A percentile compares a stretch with the other conserved stretches of the same genome.
Evolutionary conservation across 2,888 invertebrate genomes (phyloP).

Genomic region (Ectemnius lituratus): DNA sequence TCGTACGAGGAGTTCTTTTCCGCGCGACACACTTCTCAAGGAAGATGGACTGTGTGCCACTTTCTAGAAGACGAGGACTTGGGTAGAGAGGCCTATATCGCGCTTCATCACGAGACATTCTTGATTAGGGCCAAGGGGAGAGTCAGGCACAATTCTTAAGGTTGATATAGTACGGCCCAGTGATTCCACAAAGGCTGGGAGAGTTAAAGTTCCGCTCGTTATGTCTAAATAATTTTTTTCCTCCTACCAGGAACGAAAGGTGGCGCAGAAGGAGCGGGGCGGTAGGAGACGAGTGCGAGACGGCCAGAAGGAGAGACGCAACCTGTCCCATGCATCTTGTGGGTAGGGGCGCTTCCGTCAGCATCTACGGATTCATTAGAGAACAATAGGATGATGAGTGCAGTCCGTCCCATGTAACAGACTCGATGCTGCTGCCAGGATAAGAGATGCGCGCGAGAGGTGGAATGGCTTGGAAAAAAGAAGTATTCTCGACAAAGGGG

Average conservation of each 20-base stretch:
- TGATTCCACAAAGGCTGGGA: slow-evolving; percentile 56
- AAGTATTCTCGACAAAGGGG: slow-evolving; percentile 29
- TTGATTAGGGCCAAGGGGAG: slow-evolving; percentile 56
- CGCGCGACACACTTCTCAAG: neutral
- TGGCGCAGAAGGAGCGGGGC: slow-evolving; percentile 26
- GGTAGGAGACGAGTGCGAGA: slow-evolving; percentile 18
- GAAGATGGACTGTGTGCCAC: too few relatives aligned
- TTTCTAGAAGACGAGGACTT: too few relatives aligned
- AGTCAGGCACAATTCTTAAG: slow-evolving; percentile 45
- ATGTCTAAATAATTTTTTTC: slow-evolving; percentile 62
- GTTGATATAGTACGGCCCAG: slow-evolving; percentile 61
- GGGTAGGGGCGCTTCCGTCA: slow-evolving; percentile 72
- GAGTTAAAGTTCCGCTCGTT: slow-evolving; percentile 56
- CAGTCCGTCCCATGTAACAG: slow-evolving; percentile 61
- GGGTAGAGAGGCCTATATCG: slow-evolving; percentile 40
- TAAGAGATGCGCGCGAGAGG: slow-evolving; percentile 22
- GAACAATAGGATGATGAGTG: slow-evolving; percentile 76
- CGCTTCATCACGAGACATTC: slow-evolving; percentile 50
- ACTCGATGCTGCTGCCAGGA: slow-evolving; percentile 54
- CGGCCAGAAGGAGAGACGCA: slow-evolving; percentile 53
- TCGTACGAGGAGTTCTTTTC: slow-evolving; percentile 1
- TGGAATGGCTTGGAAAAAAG: slow-evolving; percentile 14
- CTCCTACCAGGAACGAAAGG: slow-evolving; percentile 24
- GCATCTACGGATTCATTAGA: slow-evolving; percentile 77
- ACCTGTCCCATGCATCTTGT: slow-evolving; percentile 70